Conservation (phyloP, 2,888 invertebrate species). For the Idaea dimidiata region DNA sequence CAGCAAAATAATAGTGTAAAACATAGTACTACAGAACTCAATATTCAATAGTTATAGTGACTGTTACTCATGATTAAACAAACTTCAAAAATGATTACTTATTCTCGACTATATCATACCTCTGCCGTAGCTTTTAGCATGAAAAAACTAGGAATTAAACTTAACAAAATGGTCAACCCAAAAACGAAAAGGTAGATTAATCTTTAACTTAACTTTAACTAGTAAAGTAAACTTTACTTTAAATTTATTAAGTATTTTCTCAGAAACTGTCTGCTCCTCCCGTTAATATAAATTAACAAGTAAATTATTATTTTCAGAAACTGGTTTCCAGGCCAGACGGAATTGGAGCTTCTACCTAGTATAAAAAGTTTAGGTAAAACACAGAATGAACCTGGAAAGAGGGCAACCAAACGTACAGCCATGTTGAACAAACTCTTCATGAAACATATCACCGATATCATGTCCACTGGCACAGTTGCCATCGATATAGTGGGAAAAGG, state of each 20-base stretch:
- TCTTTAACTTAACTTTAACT: no score
- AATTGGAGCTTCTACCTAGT: slow-evolving; percentile 49
- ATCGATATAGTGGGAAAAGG: slow-evolving; percentile 83
- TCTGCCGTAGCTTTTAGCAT: slow-evolving; percentile 43
- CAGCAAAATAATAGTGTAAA: neutral
- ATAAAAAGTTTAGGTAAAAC: slow-evolving; percentile 66
- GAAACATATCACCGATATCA: slow-evolving; percentile 88
- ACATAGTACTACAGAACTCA: no score
- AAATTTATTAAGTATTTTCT: no score
- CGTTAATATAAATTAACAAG: slow-evolving; percentile 16
- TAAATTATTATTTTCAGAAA: slow-evolving; percentile 46
- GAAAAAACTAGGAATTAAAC: slow-evolving; percentile 64
- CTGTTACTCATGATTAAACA: neutral
- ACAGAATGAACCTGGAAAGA: slow-evolving; percentile 74
- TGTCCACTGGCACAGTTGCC: slow-evolving; percentile 86
- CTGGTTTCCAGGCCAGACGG: slow-evolving; percentile 52
- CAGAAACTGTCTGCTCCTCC: no score
- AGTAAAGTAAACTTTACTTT: no score
- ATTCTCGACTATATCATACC: slow-evolving; percentile 57
- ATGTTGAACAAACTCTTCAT: slow-evolving; percentile 91
- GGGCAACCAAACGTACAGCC: slow-evolving; percentile 79
- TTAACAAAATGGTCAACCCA: slow-evolving; percentile 69
- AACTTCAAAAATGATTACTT: slow-evolving; percentile 36
- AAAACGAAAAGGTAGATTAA: slow-evolving; percentile 60
- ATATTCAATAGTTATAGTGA: neutral